Base-by-base conservation (phyloP, 53 echinoderm and acorn worm species). In the Hippasteria phrygiana region DNA sequence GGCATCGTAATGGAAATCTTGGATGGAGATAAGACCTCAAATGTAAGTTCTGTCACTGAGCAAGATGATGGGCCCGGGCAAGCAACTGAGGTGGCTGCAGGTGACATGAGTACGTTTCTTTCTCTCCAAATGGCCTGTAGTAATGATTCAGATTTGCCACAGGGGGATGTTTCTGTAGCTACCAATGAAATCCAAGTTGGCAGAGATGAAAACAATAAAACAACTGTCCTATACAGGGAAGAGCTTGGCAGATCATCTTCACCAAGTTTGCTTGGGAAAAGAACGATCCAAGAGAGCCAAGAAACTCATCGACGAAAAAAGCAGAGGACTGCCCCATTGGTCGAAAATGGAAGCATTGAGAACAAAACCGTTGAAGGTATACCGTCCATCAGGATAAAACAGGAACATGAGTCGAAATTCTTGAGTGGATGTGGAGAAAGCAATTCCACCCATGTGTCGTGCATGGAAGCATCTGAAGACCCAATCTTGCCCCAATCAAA, bases 361-460 rank as follows among this genome's bases (percentile, higher is more conserved):
- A 59, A 24, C 59, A 59, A 59, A 22, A 59, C 4, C 1, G 0
- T 6, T 22, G 26, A 37, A 26, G 46, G 28, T 31, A 17, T 16
- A 34, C 14, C 62, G n/a, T 40, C 73, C 22, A 43, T 41, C 7
- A 41, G 27, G 20, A 40, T 73, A 16, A 7, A 20, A 26, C 41
- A 73, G 27, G 73, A 73, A 4, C 36, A 20, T 28, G 27, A 45
- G n/a, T 40, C 10, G 13, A 2, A 27, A 27, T 10, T 62, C 24
- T 22, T 37, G 36, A 62, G 13, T 40, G 59, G 12, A 26, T 79
- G 79, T 5, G 38, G 59, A 79, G 62, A 79, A 62, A 55, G 14
- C 41, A 13, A 20, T 56, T 79, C 35, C 1, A 13, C 59, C 24
- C 1, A 38, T 56, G 20, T 24, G 1, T 11, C 34, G 11, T 7